phyloP scores from a whole-genome alignment of 2,113 vertebrate species.

The Aptenodytes patagonicus region DNA sequence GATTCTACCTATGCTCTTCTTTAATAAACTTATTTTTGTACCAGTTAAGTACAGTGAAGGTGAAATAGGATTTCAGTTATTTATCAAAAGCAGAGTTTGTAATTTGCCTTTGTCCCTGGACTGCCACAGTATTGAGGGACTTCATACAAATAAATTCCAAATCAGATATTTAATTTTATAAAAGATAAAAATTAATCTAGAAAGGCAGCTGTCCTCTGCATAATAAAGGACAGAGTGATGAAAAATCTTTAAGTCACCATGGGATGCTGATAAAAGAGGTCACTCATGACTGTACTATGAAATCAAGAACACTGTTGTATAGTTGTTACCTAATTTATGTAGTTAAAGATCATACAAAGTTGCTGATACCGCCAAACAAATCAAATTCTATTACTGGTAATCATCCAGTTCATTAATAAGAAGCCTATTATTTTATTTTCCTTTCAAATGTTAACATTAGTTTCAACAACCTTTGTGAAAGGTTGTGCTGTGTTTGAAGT shows the following conservation, averaged over 20 bases:
- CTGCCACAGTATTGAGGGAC: background rate
- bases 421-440: background rate
- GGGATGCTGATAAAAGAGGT: background rate
- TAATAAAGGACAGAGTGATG: background rate
- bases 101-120: background rate
- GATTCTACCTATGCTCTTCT: fast-evolving
- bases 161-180: background rate
- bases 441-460: background rate
- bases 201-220: background rate
- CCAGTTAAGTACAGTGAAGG: background rate
- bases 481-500: background rate
- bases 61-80: background rate
- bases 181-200: background rate
- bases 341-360: background rate
- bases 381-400: background rate
- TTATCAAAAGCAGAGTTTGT: background rate
- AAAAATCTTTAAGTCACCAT: background rate
- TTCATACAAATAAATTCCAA: background rate
- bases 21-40: background rate
- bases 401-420: background rate
- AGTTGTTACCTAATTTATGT: background rate
- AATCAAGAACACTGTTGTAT: background rate
- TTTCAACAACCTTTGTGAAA: background rate
- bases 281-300: background rate
- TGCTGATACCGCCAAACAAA: background rate